Evolutionary conservation across 2,888 invertebrate species (phyloP).

Genomic region (Bombylius major): DNA sequence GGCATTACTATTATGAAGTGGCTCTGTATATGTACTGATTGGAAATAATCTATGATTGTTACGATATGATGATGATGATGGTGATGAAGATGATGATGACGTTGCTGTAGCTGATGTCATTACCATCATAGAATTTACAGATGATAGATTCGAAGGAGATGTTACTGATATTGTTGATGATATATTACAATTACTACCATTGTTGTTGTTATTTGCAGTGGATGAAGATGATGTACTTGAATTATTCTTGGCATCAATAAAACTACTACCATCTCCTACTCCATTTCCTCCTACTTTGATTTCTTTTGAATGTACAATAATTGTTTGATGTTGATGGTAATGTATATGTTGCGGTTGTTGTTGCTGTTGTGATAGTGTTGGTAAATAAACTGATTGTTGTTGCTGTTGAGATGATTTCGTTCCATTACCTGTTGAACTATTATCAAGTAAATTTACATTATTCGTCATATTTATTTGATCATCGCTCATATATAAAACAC

Average conservation of each 20-base stretch:
- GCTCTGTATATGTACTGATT: slow-evolving; percentile 54
- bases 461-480: slow-evolving; percentile 24
- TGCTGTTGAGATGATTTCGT: slow-evolving; percentile 10
- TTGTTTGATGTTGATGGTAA: neutral
- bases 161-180: slow-evolving; percentile 8
- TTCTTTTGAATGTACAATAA: neutral
- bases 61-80: slow-evolving; percentile 26
- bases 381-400: slow-evolving; percentile 1
- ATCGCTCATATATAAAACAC: slow-evolving; percentile 54
- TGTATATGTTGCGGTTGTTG: neutral
- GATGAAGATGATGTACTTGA: slow-evolving; percentile 6
- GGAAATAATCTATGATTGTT: slow-evolving; percentile 48
- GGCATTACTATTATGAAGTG: slow-evolving; percentile 31
- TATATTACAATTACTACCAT: neutral
- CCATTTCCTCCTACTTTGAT: neutral
- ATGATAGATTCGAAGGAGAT: slow-evolving; percentile 2
- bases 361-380: slow-evolving; percentile 13
- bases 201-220: slow-evolving; percentile 9
- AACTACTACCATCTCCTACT: neutral
- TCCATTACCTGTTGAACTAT: neutral
- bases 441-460: slow-evolving; percentile 2
- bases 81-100: slow-evolving; percentile 19
- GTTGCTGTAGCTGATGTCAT: slow-evolving; percentile 9
- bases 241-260: slow-evolving; percentile 5
- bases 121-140: slow-evolving; percentile 1